Evolutionary conservation across 2,797 vertebrate genomes (phyloP).

Genomic region (Miichthys miiuy): DNA sequence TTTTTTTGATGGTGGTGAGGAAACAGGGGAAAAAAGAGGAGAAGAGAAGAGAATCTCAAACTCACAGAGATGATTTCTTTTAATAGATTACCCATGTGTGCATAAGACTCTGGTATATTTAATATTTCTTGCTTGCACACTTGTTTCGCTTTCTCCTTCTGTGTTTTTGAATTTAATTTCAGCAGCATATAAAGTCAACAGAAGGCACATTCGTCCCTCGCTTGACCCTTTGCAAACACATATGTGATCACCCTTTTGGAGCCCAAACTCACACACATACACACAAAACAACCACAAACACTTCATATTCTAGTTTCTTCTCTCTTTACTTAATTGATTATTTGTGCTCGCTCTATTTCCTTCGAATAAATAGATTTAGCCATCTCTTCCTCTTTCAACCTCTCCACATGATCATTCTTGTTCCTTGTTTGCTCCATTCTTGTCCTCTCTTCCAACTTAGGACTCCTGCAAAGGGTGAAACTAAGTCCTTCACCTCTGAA

Average conservation of each 20-base stretch:
- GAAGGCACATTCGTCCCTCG: conserved; percentile 31
- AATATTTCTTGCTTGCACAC: background rate
- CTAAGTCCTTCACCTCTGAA: conserved; percentile 51
- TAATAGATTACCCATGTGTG: conserved; percentile 30
- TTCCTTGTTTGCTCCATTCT: background rate
- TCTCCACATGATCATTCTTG: no score
- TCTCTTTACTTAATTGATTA: conserved; percentile 9
- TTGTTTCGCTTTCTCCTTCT: background rate
- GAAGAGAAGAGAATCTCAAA: background rate
- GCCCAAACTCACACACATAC: background rate
- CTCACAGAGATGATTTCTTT: conserved; percentile 5
- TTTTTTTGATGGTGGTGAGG: conserved; percentile 54
- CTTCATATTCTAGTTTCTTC: background rate
- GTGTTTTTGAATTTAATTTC: conserved; percentile 24
- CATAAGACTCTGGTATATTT: conserved; percentile 7
- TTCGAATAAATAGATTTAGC: conserved; percentile 11
- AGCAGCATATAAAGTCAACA: background rate
- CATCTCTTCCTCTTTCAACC: background rate
- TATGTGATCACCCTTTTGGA: background rate
- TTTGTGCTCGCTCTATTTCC: background rate
- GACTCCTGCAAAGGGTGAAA: conserved; percentile 9
- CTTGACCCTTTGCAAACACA: conserved; percentile 28
- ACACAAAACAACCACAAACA: background rate
- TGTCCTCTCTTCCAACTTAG: conserved; percentile 24
- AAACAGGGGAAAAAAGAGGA: conserved; percentile 9